Conservation (phyloP, 2,888 invertebrate genomes). For the Tenthredo mesomela region DNA sequence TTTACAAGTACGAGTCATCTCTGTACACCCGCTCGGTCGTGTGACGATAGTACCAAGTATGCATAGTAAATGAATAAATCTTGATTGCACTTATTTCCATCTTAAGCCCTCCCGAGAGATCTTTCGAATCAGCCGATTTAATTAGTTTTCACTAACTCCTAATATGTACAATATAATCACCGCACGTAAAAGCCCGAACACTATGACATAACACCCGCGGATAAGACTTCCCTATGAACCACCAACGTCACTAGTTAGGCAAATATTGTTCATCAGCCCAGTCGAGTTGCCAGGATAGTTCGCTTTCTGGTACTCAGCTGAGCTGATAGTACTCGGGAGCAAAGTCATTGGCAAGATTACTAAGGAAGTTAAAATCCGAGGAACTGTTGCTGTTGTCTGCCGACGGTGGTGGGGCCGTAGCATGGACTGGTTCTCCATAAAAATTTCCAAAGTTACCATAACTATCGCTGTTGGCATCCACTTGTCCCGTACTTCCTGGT, state of each 20-base stretch:
- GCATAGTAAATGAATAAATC: slow-evolving; percentile 35
- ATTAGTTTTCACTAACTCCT: slow-evolving; percentile 18
- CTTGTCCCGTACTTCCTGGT: slow-evolving; percentile 80
- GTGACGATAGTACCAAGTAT: background rate
- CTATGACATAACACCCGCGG: background rate
- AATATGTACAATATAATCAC: slow-evolving; percentile 34
- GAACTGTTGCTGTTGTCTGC: slow-evolving; percentile 94
- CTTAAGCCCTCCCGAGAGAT: slow-evolving; percentile 22
- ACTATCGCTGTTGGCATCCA: slow-evolving; percentile 82
- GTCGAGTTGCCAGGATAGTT: slow-evolving; percentile 70
- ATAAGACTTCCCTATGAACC: background rate
- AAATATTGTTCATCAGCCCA: slow-evolving; percentile 76
- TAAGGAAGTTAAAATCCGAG: slow-evolving; percentile 96
- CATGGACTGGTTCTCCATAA: slow-evolving; percentile 79
- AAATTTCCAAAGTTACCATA: slow-evolving; percentile 87
- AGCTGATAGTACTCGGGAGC: slow-evolving; percentile 94
- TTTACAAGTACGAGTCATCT: background rate
- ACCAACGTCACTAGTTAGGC: slow-evolving; percentile 66
- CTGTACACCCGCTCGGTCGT: background rate
- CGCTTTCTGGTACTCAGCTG: slow-evolving; percentile 79
- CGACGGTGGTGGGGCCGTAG: slow-evolving; percentile 79
- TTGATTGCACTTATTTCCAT: slow-evolving; percentile 49
- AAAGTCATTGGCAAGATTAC: slow-evolving; percentile 95
- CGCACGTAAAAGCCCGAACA: slow-evolving; percentile 8
- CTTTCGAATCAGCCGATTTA: slow-evolving; percentile 49